Evolutionary conservation across 2,797 vertebrate species (phyloP), one percentile per base, ranked within the genome.

Genomic region (Mergus octosetaceus): DNA sequence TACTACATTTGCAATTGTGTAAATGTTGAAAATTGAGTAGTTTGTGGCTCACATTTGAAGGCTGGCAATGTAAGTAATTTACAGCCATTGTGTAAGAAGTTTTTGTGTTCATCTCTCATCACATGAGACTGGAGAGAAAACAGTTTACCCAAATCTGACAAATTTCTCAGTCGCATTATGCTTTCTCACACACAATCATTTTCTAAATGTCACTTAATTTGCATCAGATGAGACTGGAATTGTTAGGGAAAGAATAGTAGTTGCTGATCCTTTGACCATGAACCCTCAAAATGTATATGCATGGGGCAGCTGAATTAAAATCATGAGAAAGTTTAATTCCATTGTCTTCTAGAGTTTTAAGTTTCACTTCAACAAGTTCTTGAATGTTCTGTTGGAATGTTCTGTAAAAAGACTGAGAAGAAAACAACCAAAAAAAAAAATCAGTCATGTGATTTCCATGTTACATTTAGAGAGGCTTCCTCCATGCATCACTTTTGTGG

Each of bases 361-460:
- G 13, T 57, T 88, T 91, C 84, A 4, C 49, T 95, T 93, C 47
- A 76, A 47, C n/a, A 2, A 62, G 60, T 79, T 86, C 12, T 76
- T 73, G 68, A 41, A 27, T 87, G 28, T 73, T 39, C 17, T 64
- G 36, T 53, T 56, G 77, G 38, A 68, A 77, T 4, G 12, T n/a
- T n/a, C n/a, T 4, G 9, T 66, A 36, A 61, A 90, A 92, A 77
- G 47, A 86, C 8, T 45, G 21, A 80, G 41, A 54, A 36, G 39
- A 65, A 85, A 79, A 62, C 24, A 82, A 49, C 24, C 47, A 47
- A 47, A 49, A 25, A 47, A 14, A 28, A 28, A 13, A n/a, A 24
- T 8, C 13, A 76, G 28, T 41, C 22, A 7, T 2, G 0, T 62
- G 39, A 70, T 14, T 15, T 51, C 47, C 0, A 0, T 81, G 68